Conservation (phyloP, 2,888 invertebrate genomes). For the Macrosiphum euphorbiae region DNA sequence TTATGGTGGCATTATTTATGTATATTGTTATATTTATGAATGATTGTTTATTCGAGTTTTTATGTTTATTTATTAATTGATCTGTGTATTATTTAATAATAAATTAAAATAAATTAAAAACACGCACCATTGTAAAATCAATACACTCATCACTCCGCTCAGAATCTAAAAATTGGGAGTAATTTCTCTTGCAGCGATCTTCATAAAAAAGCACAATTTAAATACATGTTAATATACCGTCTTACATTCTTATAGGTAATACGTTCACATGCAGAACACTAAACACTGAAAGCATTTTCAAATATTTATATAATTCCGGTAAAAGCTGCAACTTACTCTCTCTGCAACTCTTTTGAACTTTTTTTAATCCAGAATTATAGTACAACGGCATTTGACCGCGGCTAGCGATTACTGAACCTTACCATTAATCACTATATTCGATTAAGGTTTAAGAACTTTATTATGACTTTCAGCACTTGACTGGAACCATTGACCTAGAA, state of each 20-base stretch:
- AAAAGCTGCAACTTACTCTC: background rate
- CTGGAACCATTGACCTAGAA: background rate
- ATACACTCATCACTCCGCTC: no score
- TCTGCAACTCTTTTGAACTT: background rate
- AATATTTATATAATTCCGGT: background rate
- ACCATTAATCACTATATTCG: background rate
- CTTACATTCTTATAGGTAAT: background rate
- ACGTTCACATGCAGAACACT: background rate
- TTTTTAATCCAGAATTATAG: background rate
- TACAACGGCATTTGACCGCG: no score
- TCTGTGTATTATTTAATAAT: no score
- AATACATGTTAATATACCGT: background rate
- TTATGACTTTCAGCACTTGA: background rate
- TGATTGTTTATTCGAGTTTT: no score
- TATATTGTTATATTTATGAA: no score
- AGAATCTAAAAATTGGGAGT: no score
- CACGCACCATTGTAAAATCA: no score
- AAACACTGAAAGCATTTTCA: background rate
- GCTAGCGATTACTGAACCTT: background rate
- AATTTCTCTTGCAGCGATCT: background rate
- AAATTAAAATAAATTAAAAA: no score
- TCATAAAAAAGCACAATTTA: background rate
- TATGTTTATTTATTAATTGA: no score
- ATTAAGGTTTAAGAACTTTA: background rate
- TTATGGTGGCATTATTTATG: no score